Evolutionary conservation across 92 coral and sea anemone species (phyloP).

Genomic region (Actinernus sp.): DNA sequence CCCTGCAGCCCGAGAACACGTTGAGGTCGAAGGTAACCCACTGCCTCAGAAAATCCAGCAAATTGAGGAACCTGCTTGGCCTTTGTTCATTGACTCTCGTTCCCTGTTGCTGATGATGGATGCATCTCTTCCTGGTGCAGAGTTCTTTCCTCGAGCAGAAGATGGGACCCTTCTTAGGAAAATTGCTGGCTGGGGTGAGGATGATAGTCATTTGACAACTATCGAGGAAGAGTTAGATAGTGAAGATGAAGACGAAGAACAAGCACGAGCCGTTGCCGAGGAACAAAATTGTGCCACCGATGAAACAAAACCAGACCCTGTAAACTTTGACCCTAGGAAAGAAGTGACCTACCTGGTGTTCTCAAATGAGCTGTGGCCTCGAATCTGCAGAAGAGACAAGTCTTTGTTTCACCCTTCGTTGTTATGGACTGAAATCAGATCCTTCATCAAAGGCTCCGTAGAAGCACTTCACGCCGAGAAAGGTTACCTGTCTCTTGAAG

Average conservation of each 20-base stretch:
- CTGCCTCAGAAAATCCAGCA: slow-evolving; percentile 72
- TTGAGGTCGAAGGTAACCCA: slow-evolving; percentile 49
- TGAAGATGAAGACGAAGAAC: slow-evolving; percentile 71
- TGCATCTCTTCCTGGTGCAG: slow-evolving; percentile 84
- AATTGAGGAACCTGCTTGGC: slow-evolving; percentile 86
- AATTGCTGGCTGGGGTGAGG: slow-evolving; percentile 97
- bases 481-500: slow-evolving; percentile 75
- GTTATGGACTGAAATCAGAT: slow-evolving; percentile 97
- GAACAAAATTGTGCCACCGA: slow-evolving; percentile 6
- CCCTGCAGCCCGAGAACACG: slow-evolving; percentile 52
- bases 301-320: slow-evolving; percentile 17
- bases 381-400: slow-evolving; percentile 75
- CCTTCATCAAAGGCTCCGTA: slow-evolving; percentile 96
- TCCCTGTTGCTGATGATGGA: slow-evolving; percentile 91
- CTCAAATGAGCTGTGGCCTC: slow-evolving; percentile 85
- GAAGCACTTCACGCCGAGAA: slow-evolving; percentile 74
- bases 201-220: slow-evolving; percentile 71
- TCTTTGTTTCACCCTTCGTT: slow-evolving; percentile 89
- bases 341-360: slow-evolving; percentile 94
- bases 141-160: slow-evolving; percentile 76
- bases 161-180: slow-evolving; percentile 80
- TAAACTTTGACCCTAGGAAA: slow-evolving; percentile 68
- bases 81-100: slow-evolving; percentile 85
- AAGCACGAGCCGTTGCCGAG: slow-evolving; percentile 25
- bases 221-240: slow-evolving; percentile 74